Percentiles rank a stretch among this genome's conserved stretches.
Conservation (phyloP, 2,888 invertebrate species). For the Drosophila putrida region DNA sequence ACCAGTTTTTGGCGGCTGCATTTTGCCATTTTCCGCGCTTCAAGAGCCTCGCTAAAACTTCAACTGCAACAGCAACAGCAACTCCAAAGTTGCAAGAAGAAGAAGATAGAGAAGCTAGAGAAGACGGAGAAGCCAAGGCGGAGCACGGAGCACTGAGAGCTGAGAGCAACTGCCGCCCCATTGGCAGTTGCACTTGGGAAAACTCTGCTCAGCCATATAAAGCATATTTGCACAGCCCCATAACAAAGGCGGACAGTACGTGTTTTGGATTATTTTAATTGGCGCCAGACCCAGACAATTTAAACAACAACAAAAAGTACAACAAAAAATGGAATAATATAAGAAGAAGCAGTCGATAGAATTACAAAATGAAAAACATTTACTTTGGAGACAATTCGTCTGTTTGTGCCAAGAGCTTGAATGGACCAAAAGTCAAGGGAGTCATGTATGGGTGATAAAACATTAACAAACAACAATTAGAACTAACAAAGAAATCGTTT, state of each 20-base stretch:
- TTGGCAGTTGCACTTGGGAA: constrained; percentile 62
- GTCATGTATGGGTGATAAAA: constrained; percentile 46
- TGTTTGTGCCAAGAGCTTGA: neutral
- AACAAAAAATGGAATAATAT: neutral
- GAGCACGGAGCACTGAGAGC: constrained; percentile 21
- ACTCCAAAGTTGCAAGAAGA: constrained; percentile 6
- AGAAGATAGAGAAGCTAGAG: constrained; percentile 14
- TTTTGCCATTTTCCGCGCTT: constrained; percentile 78
- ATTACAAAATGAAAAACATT: constrained; percentile 18
- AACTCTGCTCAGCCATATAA: constrained; percentile 55
- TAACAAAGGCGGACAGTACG: constrained; percentile 67
- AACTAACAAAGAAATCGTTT: constrained; percentile 8
- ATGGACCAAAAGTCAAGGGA: constrained; percentile 31
- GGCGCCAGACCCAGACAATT: constrained; percentile 49
- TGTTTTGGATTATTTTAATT: constrained; percentile 75
- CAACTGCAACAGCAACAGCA: constrained; percentile 5
- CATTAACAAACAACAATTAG: neutral
- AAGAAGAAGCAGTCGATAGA: constrained; percentile 6
- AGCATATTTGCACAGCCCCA: constrained; percentile 39
- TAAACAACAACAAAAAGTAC: constrained; percentile 5
- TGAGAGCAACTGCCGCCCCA: constrained; percentile 43
- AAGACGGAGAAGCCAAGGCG: constrained; percentile 12
- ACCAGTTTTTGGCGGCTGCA: constrained; percentile 77
- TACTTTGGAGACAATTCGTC: constrained; percentile 31
- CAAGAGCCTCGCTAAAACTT: constrained; percentile 33